Base-by-base conservation (phyloP, 1,140 invertebrate species). In the Melitaea cinxia region DNA sequence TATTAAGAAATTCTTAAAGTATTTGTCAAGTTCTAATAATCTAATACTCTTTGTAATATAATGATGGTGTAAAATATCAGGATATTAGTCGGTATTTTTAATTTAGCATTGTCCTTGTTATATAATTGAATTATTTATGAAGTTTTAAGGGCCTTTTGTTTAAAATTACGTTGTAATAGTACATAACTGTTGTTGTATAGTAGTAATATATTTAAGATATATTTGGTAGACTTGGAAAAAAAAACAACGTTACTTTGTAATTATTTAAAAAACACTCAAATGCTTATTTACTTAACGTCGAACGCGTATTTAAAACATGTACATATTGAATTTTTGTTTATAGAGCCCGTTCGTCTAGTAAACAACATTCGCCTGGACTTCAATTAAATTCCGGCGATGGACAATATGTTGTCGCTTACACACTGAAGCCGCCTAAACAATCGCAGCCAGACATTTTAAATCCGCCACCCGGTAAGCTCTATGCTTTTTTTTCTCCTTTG, bases 391-490 rank as follows among this genome's bases (percentile, higher is more conserved):
- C 88, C 0, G 80, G 75, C 0, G 85, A 88, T n/a, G 80, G 88
- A 0, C 88, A 90, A 54, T 90, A 90, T 58, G 85, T 90, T 4
- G 85, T 90, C 0, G 88, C 88, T 1, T 90, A 87, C 53, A 90
- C 88, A 0, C 56, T 90, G 17, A 90, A 89, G 56, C 83, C 88
- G 10, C 68, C 80, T 0, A 85, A 83, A 55, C 85, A 89, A 52
- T 80, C 78, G 0, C 88, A 90, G 52, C 88, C 88, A 4, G 88
- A 90, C 55, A 90, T 90, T 62, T 73, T 90, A 19, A 90, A 89
- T 69, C 88, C 85, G 35, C 84, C 85, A 21, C 80, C 79, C 60
- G 88, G 85, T 90, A 80, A 76, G 69, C 26, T 23, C 21, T 37
- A 30, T 4, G n/a, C 6, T 47, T 47, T 0, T 12, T 33, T 33